These are phyloP conservation scores for Pelosia muscerda DNA, from an alignment of 2,888 invertebrate species.

Conservation along the genomic window DNA sequence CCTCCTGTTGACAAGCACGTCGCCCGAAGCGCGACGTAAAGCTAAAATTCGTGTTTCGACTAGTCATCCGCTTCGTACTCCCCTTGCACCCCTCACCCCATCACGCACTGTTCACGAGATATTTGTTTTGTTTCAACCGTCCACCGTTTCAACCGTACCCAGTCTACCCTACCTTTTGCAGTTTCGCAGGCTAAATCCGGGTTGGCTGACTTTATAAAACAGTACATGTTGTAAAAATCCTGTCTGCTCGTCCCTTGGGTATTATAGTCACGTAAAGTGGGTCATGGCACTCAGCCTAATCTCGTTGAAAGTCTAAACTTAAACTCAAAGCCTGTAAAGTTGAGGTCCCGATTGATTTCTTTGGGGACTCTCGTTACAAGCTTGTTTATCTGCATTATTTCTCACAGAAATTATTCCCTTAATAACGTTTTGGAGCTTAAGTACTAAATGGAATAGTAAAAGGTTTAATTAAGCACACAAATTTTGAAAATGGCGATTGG, in stretches of 20 bases:
- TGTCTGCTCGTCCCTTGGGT: not conserved
- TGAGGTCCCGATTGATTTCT: conserved; percentile 50
- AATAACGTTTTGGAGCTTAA: conserved; percentile 15
- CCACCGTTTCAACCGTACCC: no score
- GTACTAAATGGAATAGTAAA: not conserved
- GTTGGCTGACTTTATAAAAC: not conserved
- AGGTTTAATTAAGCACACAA: not conserved
- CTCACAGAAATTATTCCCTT: conserved; percentile 20
- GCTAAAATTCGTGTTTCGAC: no score
- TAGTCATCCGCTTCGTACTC: no score
- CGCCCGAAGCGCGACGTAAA: no score
- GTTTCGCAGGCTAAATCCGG: not conserved
- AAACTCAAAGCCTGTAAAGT: conserved; percentile 41
- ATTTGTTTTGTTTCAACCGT: no score
- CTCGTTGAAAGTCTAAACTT: conserved; percentile 18
- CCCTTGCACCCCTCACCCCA: no score
- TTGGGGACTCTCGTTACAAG: conserved; percentile 35
- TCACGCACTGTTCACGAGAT: no score
- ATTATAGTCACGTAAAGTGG: conserved; percentile 12
- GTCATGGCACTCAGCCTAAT: conserved; percentile 18
- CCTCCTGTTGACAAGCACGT: no score
- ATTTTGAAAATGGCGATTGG: not conserved
- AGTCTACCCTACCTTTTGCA: no score
- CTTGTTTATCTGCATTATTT: conserved; percentile 18
- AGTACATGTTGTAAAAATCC: conserved; percentile 7